A percentile compares a stretch with the other conserved stretches of the same genome.
These are phyloP conservation scores for Leuciscus waleckii DNA, from an alignment of 2,797 vertebrate species.

Conservation along the genomic window DNA sequence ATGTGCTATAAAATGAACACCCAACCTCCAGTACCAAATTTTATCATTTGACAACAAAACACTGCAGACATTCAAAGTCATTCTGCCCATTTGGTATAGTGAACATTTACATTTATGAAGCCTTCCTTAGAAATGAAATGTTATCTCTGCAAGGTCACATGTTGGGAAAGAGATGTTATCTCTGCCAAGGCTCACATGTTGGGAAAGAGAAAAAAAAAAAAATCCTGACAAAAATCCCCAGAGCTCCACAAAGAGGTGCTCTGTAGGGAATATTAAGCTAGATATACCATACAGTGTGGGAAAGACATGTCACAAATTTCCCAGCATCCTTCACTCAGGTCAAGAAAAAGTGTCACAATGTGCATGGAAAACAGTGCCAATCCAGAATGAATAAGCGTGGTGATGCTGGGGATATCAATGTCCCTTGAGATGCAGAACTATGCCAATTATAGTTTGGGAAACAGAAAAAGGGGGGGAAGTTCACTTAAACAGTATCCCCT, in stretches of 20 bases:
- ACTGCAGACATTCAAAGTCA: constrained; percentile 3
- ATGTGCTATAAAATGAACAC: not conserved
- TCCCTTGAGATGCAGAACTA: constrained; percentile 64
- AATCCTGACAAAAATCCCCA: constrained; percentile 4
- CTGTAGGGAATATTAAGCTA: constrained; percentile 17
- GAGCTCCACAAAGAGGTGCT: constrained; percentile 11
- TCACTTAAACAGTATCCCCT: constrained; percentile 18
- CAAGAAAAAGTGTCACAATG: constrained; percentile 31
- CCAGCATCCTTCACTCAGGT: constrained; percentile 47
- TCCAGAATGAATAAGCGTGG: constrained; percentile 52
- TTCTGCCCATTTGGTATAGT: not conserved
- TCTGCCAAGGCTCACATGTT: constrained; percentile 1
- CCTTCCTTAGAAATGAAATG: not conserved
- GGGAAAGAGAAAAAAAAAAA: not conserved
- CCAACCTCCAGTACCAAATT: not conserved
- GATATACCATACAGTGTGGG: constrained; percentile 52
- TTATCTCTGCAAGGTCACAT: constrained; percentile 11
- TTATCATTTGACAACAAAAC: not conserved
- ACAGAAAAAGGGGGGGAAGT: constrained; percentile 55
- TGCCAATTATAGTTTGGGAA: constrained; percentile 74
- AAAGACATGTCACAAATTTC: constrained; percentile 51
- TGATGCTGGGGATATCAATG: constrained; percentile 65
- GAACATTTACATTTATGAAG: constrained; percentile 24
- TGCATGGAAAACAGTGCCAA: constrained; percentile 24
- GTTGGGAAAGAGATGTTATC: not conserved